phyloP scores from a whole-genome alignment of 2,113 vertebrate species.

The Dendropsophus ebraccatus region DNA sequence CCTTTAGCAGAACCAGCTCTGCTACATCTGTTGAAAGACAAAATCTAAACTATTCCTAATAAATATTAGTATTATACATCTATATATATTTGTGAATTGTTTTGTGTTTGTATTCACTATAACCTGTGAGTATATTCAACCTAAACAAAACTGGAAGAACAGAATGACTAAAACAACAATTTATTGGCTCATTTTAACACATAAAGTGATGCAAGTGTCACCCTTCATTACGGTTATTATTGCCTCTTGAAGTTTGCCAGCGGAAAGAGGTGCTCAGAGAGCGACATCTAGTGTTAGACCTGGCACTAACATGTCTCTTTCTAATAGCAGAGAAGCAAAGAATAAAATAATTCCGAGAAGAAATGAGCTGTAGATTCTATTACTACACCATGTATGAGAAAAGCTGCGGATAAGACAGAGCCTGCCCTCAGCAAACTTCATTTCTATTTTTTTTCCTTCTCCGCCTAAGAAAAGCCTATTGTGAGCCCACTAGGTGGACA shows the following conservation, averaged over 20 bases:
- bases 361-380: slow-evolving; percentile 18
- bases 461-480: slow-evolving; percentile 11
- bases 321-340: not conserved
- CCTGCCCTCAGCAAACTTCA: slow-evolving; percentile 20
- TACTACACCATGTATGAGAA: slow-evolving; percentile 3
- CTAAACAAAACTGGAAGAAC: not conserved
- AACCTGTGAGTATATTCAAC: not conserved
- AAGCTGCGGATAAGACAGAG: slow-evolving; percentile 4
- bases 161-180: not conserved
- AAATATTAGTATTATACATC: no score
- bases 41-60: no score
- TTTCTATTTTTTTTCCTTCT: slow-evolving; percentile 18
- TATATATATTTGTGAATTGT: no score
- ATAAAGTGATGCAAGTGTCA: slow-evolving; percentile 10
- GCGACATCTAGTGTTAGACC: slow-evolving; percentile 49
- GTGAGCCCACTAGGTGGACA: slow-evolving; percentile 40
- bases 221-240: slow-evolving; percentile 44
- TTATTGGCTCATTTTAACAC: not conserved
- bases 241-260: not conserved
- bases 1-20: no score
- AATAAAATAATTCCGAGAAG: not conserved
- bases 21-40: no score
- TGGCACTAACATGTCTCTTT: not conserved
- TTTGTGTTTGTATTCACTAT: no score
- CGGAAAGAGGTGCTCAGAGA: slow-evolving; percentile 23